Conservation (phyloP, 2,797 vertebrate species). For the Phalanger gymnotis region DNA sequence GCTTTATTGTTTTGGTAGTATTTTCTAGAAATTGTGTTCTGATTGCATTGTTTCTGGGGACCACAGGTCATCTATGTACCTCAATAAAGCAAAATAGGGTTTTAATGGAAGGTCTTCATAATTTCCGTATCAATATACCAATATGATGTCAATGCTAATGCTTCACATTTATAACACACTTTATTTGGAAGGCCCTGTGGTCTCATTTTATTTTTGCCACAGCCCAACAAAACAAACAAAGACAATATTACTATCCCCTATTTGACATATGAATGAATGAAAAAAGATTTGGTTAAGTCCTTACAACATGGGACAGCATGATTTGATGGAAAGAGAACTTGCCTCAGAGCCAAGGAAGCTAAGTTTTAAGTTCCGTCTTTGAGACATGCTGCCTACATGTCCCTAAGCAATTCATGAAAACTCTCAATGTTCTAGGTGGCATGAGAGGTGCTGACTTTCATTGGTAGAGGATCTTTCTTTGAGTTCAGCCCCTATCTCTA, state of each 20-base stretch:
- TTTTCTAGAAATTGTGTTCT: background rate
- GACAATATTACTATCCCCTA: background rate
- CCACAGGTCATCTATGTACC: background rate
- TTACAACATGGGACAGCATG: background rate
- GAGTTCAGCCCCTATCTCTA: background rate
- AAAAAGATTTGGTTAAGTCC: background rate
- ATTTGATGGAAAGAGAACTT: background rate
- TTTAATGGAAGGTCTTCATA: background rate
- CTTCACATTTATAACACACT: background rate
- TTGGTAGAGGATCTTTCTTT: background rate
- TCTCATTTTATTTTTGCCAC: background rate
- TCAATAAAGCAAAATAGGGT: background rate
- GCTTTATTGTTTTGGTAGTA: background rate
- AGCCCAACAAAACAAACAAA: background rate
- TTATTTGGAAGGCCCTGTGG: background rate
- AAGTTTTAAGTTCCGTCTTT: background rate
- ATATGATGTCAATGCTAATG: background rate
- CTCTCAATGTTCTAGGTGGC: background rate
- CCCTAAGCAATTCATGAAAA: background rate
- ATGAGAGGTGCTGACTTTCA: background rate
- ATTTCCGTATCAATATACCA: background rate
- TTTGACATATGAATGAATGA: background rate
- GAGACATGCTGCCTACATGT: background rate
- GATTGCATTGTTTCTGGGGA: background rate
- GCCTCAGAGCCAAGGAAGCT: background rate